Base-by-base conservation (phyloP, 2,797 vertebrate species). In the Peromyscus eremicus region DNA sequence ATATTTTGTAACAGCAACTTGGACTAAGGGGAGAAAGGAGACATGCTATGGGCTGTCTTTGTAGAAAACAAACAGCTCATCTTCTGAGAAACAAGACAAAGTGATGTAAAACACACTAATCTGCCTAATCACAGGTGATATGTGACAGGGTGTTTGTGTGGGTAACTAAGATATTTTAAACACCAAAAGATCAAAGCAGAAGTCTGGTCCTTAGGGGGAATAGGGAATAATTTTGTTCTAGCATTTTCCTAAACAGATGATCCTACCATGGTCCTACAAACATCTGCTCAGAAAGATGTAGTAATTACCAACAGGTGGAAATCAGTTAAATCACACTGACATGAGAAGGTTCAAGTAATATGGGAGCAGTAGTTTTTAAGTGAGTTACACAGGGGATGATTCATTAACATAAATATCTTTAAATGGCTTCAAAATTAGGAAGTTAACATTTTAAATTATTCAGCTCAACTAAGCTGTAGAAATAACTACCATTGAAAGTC, bases 11-110 rank as follows among this genome's bases (percentile, higher is more conserved):
- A 66, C 1, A 66, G 40, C 19, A 32, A 6, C 23, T 19, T 49
- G 16, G 25, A 76, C n/a, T 57, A 75, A 73, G 70, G 2, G 1
- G 55, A 64, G 62, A 40, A 8, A 2, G 5, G 34, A 57, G 37
- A 21, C 2, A 29, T 4, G 6, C 8, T 66, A 14, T 55, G 14
- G 12, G 2, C 0, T 49, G 6, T 32, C 19, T n/a, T 9, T 13
- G 4, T 27, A 37, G 5, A 16, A 40, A 71, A 57, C 1, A 5
- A 46, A 40, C 37, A 71, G 27, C 37, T 81, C 13, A 21, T 19
- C 13, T 12, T 21, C 1, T 60, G 19, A 16, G 29, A 49, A 89
- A 79, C n/a, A 7, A 19, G 32, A 49, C 27, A 13, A 85, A 62
- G 84, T 0, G 2, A 16, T n/a, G 4, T 29, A 37, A n/a, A 84